Conservation (phyloP, 1,140 invertebrate species). For the Zaprionus ornatus region DNA sequence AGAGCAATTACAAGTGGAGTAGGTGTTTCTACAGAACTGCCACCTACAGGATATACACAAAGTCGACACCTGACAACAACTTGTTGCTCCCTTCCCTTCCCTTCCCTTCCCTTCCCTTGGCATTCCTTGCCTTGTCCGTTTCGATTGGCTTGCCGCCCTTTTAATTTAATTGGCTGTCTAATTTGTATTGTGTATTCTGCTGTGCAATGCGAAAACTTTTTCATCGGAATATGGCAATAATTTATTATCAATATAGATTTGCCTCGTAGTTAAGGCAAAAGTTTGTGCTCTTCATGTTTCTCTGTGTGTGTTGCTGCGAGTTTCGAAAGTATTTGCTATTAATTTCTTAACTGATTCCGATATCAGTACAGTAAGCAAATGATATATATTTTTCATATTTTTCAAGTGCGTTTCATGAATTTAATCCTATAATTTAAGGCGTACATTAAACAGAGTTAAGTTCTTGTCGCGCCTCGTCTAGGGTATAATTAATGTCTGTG, state of each 20-base stretch:
- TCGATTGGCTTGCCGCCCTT: constrained; percentile 43
- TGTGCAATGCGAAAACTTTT: constrained; percentile 42
- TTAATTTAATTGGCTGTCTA: constrained; percentile 67
- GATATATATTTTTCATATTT: constrained; percentile 13
- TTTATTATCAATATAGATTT: constrained; percentile 51
- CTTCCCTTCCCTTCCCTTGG: too few species aligned
- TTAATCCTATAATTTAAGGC: constrained; percentile 36
- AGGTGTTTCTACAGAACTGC: background rate
- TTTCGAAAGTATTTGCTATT: background rate
- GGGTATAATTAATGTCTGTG: constrained; percentile 62
- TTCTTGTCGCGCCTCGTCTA: constrained; percentile 43
- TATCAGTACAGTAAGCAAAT: constrained; percentile 12
- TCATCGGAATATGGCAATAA: constrained; percentile 39
- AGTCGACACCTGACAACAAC: background rate
- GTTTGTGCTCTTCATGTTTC: constrained; percentile 25
- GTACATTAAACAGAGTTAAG: constrained; percentile 59
- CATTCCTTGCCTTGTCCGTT: constrained; percentile 15
- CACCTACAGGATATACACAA: constrained; percentile 13
- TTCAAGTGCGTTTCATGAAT: background rate
- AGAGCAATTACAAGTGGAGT: background rate
- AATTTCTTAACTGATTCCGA: background rate
- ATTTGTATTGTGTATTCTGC: constrained; percentile 52
- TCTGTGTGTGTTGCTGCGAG: too few species aligned
- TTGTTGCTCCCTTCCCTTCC: constrained; percentile 5
- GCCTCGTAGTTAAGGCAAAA: constrained; percentile 9